Evolutionary conservation across 2,888 invertebrate species (phyloP).

Genomic region (Drosophila affinis): DNA sequence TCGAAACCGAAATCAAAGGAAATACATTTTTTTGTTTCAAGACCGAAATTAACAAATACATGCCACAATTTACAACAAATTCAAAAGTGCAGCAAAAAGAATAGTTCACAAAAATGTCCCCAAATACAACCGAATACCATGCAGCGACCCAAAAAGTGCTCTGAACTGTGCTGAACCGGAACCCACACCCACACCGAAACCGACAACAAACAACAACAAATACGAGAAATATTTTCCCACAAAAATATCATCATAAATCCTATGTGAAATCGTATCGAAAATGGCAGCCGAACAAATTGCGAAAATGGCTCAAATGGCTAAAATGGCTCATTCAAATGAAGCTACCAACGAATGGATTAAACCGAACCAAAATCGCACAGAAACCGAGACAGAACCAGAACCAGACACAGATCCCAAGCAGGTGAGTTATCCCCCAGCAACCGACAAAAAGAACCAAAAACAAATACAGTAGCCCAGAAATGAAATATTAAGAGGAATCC

Average conservation of each 20-base stretch:
- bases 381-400: conserved; percentile 40
- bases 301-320: conserved; percentile 47
- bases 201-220: conserved; percentile 3
- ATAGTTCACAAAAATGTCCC: conserved; percentile 1
- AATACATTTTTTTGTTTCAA: conserved; percentile 3
- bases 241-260: conserved; percentile 3
- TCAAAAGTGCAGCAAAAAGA: conserved; percentile 20
- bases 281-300: conserved; percentile 23
- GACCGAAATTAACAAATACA: conserved; percentile 10
- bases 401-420: conserved; percentile 49
- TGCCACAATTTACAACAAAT: conserved; percentile 11
- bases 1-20: conserved; percentile 23
- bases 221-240: background rate
- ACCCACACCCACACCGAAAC: background rate
- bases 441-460: conserved; percentile 47
- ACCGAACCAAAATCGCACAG: conserved; percentile 28
- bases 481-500: conserved; percentile 26
- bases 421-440: conserved; percentile 58
- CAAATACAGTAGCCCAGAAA: conserved; percentile 47
- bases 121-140: conserved; percentile 16
- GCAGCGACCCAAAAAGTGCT: conserved; percentile 62
- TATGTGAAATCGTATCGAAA: conserved; percentile 38
- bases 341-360: conserved; percentile 76
- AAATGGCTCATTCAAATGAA: conserved; percentile 44
- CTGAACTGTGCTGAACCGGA: conserved; percentile 30